Percentiles rank a stretch among this genome's conserved stretches.
Conservation (phyloP, 2,888 invertebrate species). For the Elgonia sp. region DNA sequence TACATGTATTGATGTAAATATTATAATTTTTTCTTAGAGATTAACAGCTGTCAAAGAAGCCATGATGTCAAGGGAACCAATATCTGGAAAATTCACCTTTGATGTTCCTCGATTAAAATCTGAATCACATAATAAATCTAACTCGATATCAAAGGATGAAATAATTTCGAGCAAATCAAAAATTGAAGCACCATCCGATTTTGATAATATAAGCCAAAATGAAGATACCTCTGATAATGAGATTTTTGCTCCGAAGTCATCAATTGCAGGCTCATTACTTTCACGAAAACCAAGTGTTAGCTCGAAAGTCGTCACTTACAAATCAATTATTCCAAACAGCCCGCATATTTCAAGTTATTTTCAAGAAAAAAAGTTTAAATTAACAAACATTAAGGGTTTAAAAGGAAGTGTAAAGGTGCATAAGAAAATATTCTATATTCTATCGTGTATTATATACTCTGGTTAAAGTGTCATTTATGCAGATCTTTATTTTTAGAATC, state of each 20-base stretch:
- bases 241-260: too few species aligned
- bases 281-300: background rate
- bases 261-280: background rate
- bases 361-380: slow-evolving; percentile 23
- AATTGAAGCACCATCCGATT: background rate
- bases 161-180: background rate
- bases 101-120: background rate
- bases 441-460: too few species aligned
- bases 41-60: background rate
- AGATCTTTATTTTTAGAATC: too few species aligned
- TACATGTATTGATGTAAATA: background rate
- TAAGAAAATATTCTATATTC: too few species aligned
- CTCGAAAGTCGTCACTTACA: background rate
- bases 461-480: too few species aligned
- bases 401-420: slow-evolving; percentile 1
- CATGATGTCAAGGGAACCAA: background rate
- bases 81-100: slow-evolving; percentile 42
- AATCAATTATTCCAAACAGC: slow-evolving; percentile 24
- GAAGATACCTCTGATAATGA: too few species aligned
- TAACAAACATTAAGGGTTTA: slow-evolving; percentile 8
- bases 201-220: too few species aligned
- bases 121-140: background rate
- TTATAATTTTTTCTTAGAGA: background rate
- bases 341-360: slow-evolving; percentile 42
- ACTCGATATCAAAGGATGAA: background rate